Evolutionary conservation across 2,113 vertebrate genomes (phyloP), one percentile per base, ranked within the genome.

Genomic region (Sinocyclocheilus anophthalmus): DNA sequence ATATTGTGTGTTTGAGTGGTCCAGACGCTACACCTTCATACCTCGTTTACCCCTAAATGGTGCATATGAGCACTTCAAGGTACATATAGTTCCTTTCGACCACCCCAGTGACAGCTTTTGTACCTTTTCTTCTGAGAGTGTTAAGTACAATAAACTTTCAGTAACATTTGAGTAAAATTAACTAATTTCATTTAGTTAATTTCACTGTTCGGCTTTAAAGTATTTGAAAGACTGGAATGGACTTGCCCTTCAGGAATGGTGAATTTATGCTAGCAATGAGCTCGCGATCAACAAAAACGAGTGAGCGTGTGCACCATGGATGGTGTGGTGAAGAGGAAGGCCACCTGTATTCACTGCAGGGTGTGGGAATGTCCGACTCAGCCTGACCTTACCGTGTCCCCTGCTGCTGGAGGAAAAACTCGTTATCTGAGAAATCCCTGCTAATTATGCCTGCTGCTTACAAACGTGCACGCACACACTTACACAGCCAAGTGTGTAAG

Each of bases 401-500:
- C 86, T 80, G 30, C 86, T 84, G 86, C 87, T 89, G 86, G 79
- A 84, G 84, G 85, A 88, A 85, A 89, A 90, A 89, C 88, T 90
- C 85, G 88, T 90, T 90, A 90, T 88, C 83, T 87, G 83, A 86
- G 81, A 89, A 90, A 89, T 90, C 87, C 85, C 83, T 88, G 83
- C 88, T 90, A 90, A 90, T 90, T 90, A 90, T 16, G 80, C 88
- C 86, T 89, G 90, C 90, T 90, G 90, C 79, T 89, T 72, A 75
- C 84, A 81, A 81, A 79, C 87, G 61, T 67, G 33, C 48, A 30
- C 48, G 22, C 78, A 42, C 73, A 80, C 33, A 83, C 78, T 24
- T 24, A 61, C 63, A 42, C 55, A 55, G 65, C 37, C 63, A 50
- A 76, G 55, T 10, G 45, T 72, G 24, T 55, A 26, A 16, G 67